Evolutionary conservation across 2,888 invertebrate species (phyloP).

Genomic region (Cataglyphis cursor): DNA sequence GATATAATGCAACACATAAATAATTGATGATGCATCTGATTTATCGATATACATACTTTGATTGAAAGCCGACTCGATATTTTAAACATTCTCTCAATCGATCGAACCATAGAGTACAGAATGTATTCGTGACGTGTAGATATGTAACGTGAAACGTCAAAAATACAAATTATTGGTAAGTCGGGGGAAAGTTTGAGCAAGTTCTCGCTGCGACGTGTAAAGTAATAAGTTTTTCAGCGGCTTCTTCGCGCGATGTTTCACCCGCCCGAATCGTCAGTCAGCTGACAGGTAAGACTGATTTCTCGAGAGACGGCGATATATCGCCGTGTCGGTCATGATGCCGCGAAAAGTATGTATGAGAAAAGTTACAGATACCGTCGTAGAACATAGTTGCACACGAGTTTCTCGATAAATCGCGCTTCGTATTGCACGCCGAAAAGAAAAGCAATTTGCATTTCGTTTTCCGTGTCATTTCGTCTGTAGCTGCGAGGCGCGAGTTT

Average conservation of each 20-base stretch:
- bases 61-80: not conserved
- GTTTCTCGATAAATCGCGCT: slow-evolving; percentile 61
- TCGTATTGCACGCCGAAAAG: slow-evolving; percentile 56
- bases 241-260: slow-evolving; percentile 30
- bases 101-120: not conserved
- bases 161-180: not conserved
- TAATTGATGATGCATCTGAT: not conserved
- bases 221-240: slow-evolving; percentile 5
- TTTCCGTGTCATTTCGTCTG: slow-evolving; percentile 58
- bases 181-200: not conserved
- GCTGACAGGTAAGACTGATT: slow-evolving; percentile 37
- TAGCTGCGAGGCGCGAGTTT: slow-evolving; percentile 25
- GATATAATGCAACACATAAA: not conserved
- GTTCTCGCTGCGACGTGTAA: not conserved
- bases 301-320: slow-evolving; percentile 58
- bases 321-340: slow-evolving; percentile 27
- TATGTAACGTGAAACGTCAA: not conserved
- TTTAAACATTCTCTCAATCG: not conserved
- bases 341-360: slow-evolving; percentile 42
- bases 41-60: not conserved
- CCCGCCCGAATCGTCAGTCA: slow-evolving; percentile 26
- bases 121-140: not conserved
- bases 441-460: slow-evolving; percentile 72
- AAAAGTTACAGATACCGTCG: slow-evolving; percentile 60
- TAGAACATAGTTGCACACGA: slow-evolving; percentile 18